Percentiles rank a stretch among this genome's conserved stretches.
These are phyloP conservation scores for Leptonema lineaticorne DNA, from an alignment of 1,140 invertebrate species.

Conservation along the genomic window DNA sequence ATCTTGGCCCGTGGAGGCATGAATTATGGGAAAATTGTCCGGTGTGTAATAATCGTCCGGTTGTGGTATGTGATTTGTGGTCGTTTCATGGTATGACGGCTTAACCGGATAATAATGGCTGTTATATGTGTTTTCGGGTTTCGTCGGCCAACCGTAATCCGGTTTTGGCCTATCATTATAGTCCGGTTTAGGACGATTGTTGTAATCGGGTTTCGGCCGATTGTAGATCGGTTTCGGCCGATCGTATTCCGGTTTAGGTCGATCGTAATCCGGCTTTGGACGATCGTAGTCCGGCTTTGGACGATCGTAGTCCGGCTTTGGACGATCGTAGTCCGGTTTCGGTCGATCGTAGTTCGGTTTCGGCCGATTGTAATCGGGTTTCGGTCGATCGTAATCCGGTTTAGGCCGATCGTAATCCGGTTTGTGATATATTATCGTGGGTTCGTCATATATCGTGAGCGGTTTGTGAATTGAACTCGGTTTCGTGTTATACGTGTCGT, in stretches of 20 bases:
- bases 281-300: slow-evolving; percentile 46
- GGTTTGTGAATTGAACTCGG: slow-evolving; percentile 49
- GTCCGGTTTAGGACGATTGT: slow-evolving; percentile 36
- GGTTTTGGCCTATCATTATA: slow-evolving; percentile 46
- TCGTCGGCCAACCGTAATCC: slow-evolving; percentile 44
- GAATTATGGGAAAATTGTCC: slow-evolving; percentile 29
- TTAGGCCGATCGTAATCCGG: slow-evolving; percentile 46
- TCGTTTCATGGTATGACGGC: slow-evolving; percentile 54
- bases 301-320: slow-evolving; percentile 41
- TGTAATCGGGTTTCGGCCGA: slow-evolving; percentile 47
- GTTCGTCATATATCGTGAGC: slow-evolving; percentile 55
- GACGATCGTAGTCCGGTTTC: slow-evolving; percentile 36
- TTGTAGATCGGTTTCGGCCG: slow-evolving; percentile 41
- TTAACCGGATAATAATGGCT: slow-evolving; percentile 54
- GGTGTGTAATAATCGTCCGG: slow-evolving; percentile 47
- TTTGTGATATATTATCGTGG: slow-evolving; percentile 54
- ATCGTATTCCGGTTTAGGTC: slow-evolving; percentile 36
- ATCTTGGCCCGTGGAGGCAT: slow-evolving; percentile 37
- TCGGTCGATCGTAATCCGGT: slow-evolving; percentile 37
- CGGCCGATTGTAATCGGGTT: slow-evolving; percentile 42
- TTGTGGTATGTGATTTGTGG: slow-evolving; percentile 45
- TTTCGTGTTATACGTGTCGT: slow-evolving; percentile 50
- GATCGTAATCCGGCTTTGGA: slow-evolving; percentile 45
- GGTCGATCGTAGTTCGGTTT: slow-evolving; percentile 42
- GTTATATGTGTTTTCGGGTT: slow-evolving; percentile 42